Base-by-base conservation (phyloP, 2,888 invertebrate species). In the Drosophila neoperkinsi region DNA sequence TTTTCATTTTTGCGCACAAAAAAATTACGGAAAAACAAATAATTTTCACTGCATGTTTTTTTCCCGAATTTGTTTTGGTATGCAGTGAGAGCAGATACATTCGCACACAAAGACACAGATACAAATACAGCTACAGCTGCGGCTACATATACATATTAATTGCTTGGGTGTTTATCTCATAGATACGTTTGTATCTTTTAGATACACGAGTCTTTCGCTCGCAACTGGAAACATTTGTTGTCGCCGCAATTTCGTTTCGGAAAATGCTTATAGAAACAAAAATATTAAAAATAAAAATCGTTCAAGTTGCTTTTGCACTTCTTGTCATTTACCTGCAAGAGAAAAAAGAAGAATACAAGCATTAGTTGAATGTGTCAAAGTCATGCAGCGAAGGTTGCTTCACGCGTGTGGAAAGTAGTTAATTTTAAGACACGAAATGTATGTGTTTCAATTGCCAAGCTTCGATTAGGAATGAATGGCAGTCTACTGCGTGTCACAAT, bases 21-120 rank as follows among this genome's bases (percentile, higher is more conserved):
- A 46, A 78, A 79, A 59, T 82, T 85, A 77, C 84, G 81, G 87
- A 81, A 84, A 88, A 88, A 85, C 88, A 83, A 83, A 81, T 78
- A 72, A 77, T 72, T 77, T 67, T 52, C 46, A 77, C 56, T 77
- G 72, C 81, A 80, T 71, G 60, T 51, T 55, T 63, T 58, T 33
- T 64, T 57, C 41, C 25, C 25, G 46, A 46, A 46, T 53, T 7
- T 50, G 25, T n/a, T 43, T 62, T 30, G 43, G 28, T 55, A 62
- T 74, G 61, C 71, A 70, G 58, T 49, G 55, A 74, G 50, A 51
- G 64, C 70, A 49, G n/a, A 46, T 46, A 46, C 16, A 46, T 16
- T 46, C 21, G 46, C 46, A 25, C 16, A 46, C 25, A 46, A 7
- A 46, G 7, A 4, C 25, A 25, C 43, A 25, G 28, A 16, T 25